A percentile compares a stretch with the other conserved stretches of the same genome.
Conservation (phyloP, 2,113 vertebrate genomes). For the Paramisgurnus dabryanus region DNA sequence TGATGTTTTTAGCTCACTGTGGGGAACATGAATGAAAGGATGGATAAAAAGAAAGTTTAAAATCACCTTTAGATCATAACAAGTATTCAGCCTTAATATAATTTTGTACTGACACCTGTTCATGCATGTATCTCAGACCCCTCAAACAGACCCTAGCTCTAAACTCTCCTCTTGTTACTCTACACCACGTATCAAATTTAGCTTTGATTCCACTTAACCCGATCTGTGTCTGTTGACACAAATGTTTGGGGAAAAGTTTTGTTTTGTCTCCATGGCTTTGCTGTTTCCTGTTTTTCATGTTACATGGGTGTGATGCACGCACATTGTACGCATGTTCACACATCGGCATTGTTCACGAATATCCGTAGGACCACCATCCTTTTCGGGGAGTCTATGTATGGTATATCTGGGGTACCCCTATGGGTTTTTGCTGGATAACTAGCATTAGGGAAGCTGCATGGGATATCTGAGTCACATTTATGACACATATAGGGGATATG, state of each 20-base stretch:
- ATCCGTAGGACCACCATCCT: neutral
- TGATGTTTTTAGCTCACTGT: neutral
- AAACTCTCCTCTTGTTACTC: slow-evolving; percentile 35
- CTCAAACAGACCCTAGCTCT: slow-evolving; percentile 35
- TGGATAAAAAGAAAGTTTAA: neutral
- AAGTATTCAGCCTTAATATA: slow-evolving; percentile 6
- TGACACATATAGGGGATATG: too few relatives aligned
- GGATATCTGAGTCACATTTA: neutral
- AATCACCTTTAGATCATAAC: neutral
- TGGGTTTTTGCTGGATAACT: neutral
- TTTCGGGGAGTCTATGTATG: neutral
- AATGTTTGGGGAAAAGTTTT: slow-evolving; percentile 43
- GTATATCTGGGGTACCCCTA: neutral
- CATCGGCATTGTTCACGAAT: neutral
- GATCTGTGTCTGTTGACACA: slow-evolving; percentile 39
- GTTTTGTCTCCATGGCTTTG: slow-evolving; percentile 43
- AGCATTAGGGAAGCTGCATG: neutral
- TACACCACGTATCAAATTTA: slow-evolving; percentile 32
- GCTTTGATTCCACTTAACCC: slow-evolving; percentile 39
- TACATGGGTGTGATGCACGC: neutral
- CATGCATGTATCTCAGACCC: slow-evolving; percentile 32
- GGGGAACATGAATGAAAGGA: neutral
- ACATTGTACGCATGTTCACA: slow-evolving; percentile 20
- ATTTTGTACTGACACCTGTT: slow-evolving; percentile 32
- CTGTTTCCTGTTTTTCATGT: slow-evolving; percentile 39